Evolutionary conservation across 1,140 invertebrate species (phyloP).

Genomic region (Pseudomyrmex dendroicus): DNA sequence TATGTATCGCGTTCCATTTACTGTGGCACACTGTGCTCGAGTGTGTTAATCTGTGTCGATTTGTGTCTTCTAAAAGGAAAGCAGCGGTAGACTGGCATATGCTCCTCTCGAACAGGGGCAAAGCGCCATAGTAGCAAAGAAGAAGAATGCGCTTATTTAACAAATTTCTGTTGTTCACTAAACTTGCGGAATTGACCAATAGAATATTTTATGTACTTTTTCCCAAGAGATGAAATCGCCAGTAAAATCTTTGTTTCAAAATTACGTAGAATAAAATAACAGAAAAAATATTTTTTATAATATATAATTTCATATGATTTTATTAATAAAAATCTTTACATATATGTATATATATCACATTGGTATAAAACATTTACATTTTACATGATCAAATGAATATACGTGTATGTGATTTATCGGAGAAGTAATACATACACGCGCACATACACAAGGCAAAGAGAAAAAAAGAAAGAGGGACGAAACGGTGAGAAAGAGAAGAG

Average conservation of each 20-base stretch:
- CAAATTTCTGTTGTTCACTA: too few relatives aligned
- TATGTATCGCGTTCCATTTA: too few relatives aligned
- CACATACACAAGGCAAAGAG: background rate
- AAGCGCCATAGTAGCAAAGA: too few relatives aligned
- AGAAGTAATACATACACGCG: conserved; percentile 13
- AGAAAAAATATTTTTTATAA: background rate
- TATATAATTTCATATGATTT: conserved; percentile 62
- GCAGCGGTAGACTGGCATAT: too few relatives aligned
- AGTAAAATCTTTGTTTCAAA: background rate
- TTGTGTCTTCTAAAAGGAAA: too few relatives aligned
- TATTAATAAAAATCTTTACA: conserved; percentile 77
- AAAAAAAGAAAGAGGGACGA: background rate
- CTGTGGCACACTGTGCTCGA: too few relatives aligned
- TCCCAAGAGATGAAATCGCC: background rate
- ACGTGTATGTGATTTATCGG: conserved; percentile 31
- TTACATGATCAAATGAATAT: conserved; percentile 77
- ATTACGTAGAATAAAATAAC: background rate
- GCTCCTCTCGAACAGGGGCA: too few relatives aligned
- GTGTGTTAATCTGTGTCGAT: too few relatives aligned
- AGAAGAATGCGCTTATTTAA: too few relatives aligned
- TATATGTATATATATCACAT: conserved; percentile 67
- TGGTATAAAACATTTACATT: conserved; percentile 80
- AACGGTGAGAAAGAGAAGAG: background rate
- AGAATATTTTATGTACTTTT: background rate
- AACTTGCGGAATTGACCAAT: background rate